These are phyloP conservation scores for Notodonta dromedarius DNA, from an alignment of 2,888 invertebrate genomes.

Conservation along the genomic window DNA sequence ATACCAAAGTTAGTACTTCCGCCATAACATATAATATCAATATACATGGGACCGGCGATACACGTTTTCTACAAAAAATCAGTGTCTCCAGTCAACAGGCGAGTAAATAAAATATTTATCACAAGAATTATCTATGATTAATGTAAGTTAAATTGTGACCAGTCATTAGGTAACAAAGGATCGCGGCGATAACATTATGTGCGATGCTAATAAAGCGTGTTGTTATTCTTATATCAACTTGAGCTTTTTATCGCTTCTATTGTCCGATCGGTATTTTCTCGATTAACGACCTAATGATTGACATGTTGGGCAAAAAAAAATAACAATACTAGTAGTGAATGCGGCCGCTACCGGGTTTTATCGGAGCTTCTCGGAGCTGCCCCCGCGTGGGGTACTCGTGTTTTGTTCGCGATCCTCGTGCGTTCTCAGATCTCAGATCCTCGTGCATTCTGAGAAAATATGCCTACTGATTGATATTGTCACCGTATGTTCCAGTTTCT, in stretches of 20 bases:
- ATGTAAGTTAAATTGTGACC: slow-evolving; percentile 48
- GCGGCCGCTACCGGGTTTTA: slow-evolving; percentile 54
- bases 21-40: slow-evolving; percentile 36
- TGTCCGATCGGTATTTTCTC: slow-evolving; percentile 64
- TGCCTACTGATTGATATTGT: slow-evolving; percentile 29
- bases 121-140: slow-evolving; percentile 39
- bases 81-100: slow-evolving; percentile 21
- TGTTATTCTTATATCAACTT: slow-evolving; percentile 50
- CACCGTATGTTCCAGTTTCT: slow-evolving; percentile 29
- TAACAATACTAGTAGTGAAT: slow-evolving; percentile 59
- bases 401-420: slow-evolving; percentile 25
- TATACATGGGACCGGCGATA: slow-evolving; percentile 16
- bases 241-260: slow-evolving; percentile 62
- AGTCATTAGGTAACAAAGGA: slow-evolving; percentile 51
- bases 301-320: slow-evolving; percentile 63
- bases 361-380: slow-evolving; percentile 35
- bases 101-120: slow-evolving; percentile 27
- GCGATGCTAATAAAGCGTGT: slow-evolving; percentile 49
- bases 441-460: slow-evolving; percentile 25
- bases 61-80: slow-evolving; percentile 23
- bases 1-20: slow-evolving; percentile 50
- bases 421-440: slow-evolving; percentile 25
- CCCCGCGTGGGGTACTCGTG: slow-evolving; percentile 35
- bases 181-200: slow-evolving; percentile 46
- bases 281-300: slow-evolving; percentile 64